A percentile compares a stretch with the other conserved stretches of the same genome.
Evolutionary conservation across 2,113 vertebrate species (phyloP).

Genomic region (Nettapus auritus): DNA sequence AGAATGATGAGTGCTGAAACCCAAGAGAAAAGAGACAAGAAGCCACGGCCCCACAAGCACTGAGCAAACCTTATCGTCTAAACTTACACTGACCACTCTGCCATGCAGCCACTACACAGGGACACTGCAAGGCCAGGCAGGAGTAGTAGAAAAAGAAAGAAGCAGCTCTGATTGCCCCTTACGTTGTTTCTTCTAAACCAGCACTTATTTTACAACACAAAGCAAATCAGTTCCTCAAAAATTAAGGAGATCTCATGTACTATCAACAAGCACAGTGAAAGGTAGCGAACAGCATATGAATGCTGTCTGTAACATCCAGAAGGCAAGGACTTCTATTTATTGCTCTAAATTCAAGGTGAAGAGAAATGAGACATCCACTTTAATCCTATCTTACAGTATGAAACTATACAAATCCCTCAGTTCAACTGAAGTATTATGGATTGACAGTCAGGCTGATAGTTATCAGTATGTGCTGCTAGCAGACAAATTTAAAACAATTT

Average conservation of each 20-base stretch:
- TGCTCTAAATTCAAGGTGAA: neutral
- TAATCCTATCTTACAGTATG: neutral
- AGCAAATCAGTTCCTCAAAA: neutral
- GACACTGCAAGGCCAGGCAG: neutral
- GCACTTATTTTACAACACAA: neutral
- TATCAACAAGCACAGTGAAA: neutral
- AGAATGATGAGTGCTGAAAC: neutral
- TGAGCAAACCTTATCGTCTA: neutral
- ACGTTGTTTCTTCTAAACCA: neutral
- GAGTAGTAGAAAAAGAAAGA: neutral
- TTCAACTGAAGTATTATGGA: neutral
- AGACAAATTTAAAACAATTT: neutral
- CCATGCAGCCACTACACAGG: neutral
- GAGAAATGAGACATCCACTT: neutral
- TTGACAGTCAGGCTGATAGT: neutral
- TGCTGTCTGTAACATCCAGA: neutral
- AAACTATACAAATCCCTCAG: neutral
- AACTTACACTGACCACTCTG: neutral
- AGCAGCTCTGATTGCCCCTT: fast-evolving
- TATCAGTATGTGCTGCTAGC: neutral
- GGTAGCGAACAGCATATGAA: fast-evolving
- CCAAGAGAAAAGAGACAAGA: neutral
- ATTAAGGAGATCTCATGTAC: neutral
- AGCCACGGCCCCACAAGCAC: fast-evolving
- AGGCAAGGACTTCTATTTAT: neutral